Evolutionary conservation across 1,140 invertebrate genomes (phyloP), one percentile per base, ranked within the genome.

Genomic region (Drosophila auraria): DNA sequence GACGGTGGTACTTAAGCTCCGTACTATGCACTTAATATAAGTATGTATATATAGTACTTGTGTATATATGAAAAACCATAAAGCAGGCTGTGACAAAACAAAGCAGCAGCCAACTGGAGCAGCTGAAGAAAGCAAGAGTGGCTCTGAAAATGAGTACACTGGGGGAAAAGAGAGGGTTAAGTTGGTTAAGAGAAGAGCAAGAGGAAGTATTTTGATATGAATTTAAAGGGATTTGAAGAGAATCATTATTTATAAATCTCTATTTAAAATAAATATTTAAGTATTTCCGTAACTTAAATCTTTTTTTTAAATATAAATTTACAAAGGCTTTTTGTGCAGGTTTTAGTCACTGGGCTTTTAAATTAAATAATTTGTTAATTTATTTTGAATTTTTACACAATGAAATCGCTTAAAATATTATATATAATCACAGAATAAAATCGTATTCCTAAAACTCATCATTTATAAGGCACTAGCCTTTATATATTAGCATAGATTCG

Each of bases 41-140:
- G 45, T 61, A 66, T 62, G 47, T 36, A 40, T 30, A 33, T 23
- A 50, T 17, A 64, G 23, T 64, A 62, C 33, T 57, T 40, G 54
- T 40, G 54, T 57, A 23, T 57, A 57, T 62, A 72, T 82, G 66
- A 68, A 87, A 58, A 62, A 73, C 69, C 50, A 82, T 75, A 82
- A 87, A 87, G 56, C 79, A 80, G 64, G 17, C 44, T 57, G 65
- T 83, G 78, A 78, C 82, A 84, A 84, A 84, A 86, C 82, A 86
- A 87, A 87, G 84, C 65, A 45, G 42, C 73, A 20, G 33, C 30
- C 61, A 80, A 64, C 20, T 79, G 83, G 71, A 80, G 79, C 80
- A 71, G 50, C 73, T 71, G 51, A 89, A 90, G 84, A 89, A 89
- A 89, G 84, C 86, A 75, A 89, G 63, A 81, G 73, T 83, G 74